Evolutionary conservation across 2,797 vertebrate species (phyloP), one percentile per base, ranked within the genome.

Genomic region (Threskiornis aethiopicus): DNA sequence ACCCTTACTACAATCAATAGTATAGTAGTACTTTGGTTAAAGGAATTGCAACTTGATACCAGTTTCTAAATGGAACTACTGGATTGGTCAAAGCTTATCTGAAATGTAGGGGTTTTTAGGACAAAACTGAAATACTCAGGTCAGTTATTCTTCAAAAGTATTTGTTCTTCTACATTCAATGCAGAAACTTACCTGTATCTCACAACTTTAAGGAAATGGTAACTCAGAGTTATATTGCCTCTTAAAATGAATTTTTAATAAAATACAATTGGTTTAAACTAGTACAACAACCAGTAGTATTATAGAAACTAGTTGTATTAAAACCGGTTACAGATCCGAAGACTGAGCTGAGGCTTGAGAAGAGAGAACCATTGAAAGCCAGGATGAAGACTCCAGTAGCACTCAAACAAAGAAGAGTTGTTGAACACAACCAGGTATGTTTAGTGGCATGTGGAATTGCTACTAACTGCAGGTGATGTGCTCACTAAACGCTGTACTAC

Each of bases 291-390:
- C 13, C 5, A 71, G 11, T 41, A 80, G 6, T 67, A 8, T 64
- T 88, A 41, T 4, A 75, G 44, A 70, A 92, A 61, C 33, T 81
- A 41, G 5, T 75, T 85, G 6, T 17, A 11, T 87, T 96, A n/a
- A 92, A 96, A 82, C 17, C 12, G 10, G 0, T 96, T 96, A 55
- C 86, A 98, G 98, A 98, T 96, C 96, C 94, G 16, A 98, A 98
- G 78, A 90, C 98, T 41, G 98, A 99, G 21, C 97, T 98, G n/a
- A 98, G 98, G 81, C 98, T 99, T 98, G 99, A 99, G 97, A 98
- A 98, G 96, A 98, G 98, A 96, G 98, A 98, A 93, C 98, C 98
- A 7, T 72, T 99, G 88, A 99, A 99, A 96, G 98, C 98, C 97
- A 98, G 98, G 98, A 98, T 97, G 52, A 99, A 99, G 98, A 97